A percentile compares a stretch with the other conserved stretches of the same genome.
Conservation (phyloP, 2,113 vertebrate genomes). For the Callithrix jacchus region DNA sequence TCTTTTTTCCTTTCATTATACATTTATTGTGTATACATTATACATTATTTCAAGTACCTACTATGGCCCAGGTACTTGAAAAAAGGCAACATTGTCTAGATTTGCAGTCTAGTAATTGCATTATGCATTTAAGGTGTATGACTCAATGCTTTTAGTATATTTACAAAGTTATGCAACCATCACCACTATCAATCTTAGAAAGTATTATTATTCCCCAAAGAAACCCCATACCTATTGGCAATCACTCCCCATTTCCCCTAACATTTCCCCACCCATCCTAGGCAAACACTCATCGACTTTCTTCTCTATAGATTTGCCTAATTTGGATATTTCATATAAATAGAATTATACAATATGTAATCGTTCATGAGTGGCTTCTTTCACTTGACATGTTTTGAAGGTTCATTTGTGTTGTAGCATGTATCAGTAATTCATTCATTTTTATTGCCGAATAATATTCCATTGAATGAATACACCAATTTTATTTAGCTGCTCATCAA, state of each 20-base stretch:
- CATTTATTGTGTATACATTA: not conserved
- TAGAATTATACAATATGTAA: not conserved
- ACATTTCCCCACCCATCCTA: not conserved
- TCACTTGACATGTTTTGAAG: not conserved
- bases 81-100: not conserved
- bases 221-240: not conserved
- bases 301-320: not conserved
- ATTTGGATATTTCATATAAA: not conserved
- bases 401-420: not conserved
- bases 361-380: not conserved
- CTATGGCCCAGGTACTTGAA: not conserved
- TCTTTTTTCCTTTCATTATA: not conserved
- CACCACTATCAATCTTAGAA: not conserved
- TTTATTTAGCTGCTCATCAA: not conserved
- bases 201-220: not conserved
- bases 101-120: not conserved
- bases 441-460: conserved; percentile 31
- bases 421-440: not conserved
- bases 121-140: not conserved
- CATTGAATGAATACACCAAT: not conserved
- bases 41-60: no score
- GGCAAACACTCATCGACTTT: not conserved
- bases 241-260: not conserved
- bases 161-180: not conserved
- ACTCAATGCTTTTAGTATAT: not conserved